Evolutionary conservation across 2,888 invertebrate genomes (phyloP).

Genomic region (Enchytraeus crypticus): DNA sequence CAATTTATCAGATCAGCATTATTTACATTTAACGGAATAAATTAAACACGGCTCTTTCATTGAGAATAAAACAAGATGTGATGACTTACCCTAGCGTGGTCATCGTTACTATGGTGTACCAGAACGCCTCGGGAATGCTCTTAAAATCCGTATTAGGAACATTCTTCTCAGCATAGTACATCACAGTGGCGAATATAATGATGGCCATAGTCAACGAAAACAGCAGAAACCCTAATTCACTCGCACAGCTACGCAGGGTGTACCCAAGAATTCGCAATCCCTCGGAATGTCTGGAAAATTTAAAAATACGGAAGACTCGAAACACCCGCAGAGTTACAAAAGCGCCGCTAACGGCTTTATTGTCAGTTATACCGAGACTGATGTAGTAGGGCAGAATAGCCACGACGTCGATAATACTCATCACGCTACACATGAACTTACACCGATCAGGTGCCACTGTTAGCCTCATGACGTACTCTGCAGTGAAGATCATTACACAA

Average conservation of each 20-base stretch:
- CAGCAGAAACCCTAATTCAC: slow-evolving; percentile 95
- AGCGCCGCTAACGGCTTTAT: slow-evolving; percentile 96
- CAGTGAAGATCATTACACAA: slow-evolving; percentile 99
- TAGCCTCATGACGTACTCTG: slow-evolving; percentile 78
- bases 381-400: slow-evolving; percentile 99
- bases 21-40: no score
- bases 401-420: slow-evolving; percentile 98
- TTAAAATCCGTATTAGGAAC: slow-evolving; percentile 93
- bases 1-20: no score
- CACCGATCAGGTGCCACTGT: slow-evolving; percentile 94
- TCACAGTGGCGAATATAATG: slow-evolving; percentile 99
- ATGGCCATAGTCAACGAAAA: slow-evolving; percentile 99
- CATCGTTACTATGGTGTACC: slow-evolving; percentile 99
- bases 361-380: slow-evolving; percentile 83
- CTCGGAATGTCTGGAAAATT: slow-evolving; percentile 92
- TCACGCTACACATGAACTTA: slow-evolving; percentile 93
- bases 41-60: no score
- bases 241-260: slow-evolving; percentile 96
- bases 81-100: slow-evolving; percentile 94
- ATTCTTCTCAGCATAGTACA: slow-evolving; percentile 99
- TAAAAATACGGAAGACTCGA: slow-evolving; percentile 98
- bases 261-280: slow-evolving; percentile 96
- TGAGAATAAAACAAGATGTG: no score
- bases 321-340: slow-evolving; percentile 98
- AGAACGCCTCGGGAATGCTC: slow-evolving; percentile 98